phyloP scores from a whole-genome alignment of 2,113 vertebrate species.

The Sarotherodon lohbergeri region DNA sequence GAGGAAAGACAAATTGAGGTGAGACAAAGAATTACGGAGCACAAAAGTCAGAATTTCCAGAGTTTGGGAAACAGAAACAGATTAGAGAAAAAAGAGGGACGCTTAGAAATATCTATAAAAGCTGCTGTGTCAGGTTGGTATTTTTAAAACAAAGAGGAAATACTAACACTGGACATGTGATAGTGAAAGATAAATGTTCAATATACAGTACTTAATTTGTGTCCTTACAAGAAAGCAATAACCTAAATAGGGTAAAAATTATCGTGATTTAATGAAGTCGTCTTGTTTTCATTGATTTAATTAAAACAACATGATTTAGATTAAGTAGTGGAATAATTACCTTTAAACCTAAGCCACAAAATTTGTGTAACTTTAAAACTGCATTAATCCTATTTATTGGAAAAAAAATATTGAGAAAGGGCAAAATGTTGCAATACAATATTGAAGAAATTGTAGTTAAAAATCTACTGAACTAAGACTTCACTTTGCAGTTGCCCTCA shows the following conservation, averaged over 20 bases:
- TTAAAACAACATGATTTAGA: not conserved
- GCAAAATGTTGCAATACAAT: not conserved
- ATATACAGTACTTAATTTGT: not conserved
- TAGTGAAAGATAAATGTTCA: not conserved
- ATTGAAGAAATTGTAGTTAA: not conserved
- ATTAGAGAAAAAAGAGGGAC: not conserved
- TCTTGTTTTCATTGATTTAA: not conserved
- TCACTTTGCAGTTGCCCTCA: not conserved
- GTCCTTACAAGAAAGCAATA: not conserved
- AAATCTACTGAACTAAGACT: not conserved
- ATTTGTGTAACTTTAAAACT: not conserved
- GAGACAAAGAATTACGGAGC: not conserved
- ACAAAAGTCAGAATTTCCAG: not conserved
- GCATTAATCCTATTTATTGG: not conserved
- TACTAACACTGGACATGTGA: not conserved
- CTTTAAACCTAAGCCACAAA: not conserved
- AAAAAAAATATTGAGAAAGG: not conserved
- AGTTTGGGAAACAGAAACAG: not conserved
- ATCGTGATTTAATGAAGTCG: not conserved
- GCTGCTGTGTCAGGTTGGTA: not conserved
- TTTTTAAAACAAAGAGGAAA: not conserved
- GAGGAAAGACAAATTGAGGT: not conserved
- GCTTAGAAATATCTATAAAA: not conserved
- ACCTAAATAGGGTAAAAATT: not conserved
- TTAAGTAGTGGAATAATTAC: not conserved